Conservation (phyloP, 2,797 vertebrate species). For the Pygocentrus nattereri region DNA sequence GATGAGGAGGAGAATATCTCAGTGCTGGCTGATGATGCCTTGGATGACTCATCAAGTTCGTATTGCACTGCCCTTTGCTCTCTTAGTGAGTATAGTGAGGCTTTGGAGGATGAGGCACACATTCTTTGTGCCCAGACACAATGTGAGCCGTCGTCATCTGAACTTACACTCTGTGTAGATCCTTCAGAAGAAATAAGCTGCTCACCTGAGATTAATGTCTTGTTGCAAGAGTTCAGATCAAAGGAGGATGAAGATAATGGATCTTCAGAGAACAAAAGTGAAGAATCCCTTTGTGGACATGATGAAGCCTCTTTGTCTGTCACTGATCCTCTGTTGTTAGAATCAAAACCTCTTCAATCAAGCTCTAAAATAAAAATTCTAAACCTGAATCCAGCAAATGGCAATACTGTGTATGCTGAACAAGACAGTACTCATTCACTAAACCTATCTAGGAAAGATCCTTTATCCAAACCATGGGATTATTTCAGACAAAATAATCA, state of each 20-base stretch:
- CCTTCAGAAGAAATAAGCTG: constrained; percentile 18
- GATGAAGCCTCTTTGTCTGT: constrained; percentile 14
- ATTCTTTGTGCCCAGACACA: constrained; percentile 8
- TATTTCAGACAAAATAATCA: constrained; percentile 22
- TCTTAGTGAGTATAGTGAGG: constrained; percentile 55
- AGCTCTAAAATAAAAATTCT: constrained; percentile 26
- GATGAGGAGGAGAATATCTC: constrained; percentile 36
- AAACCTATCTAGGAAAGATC: constrained; percentile 9
- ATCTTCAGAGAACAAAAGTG: neutral
- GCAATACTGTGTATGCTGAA: neutral
- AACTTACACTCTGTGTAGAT: constrained; percentile 2
- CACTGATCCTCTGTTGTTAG: neutral
- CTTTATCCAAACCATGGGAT: constrained; percentile 13
- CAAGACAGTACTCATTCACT: neutral
- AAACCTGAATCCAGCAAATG: constrained; percentile 32
- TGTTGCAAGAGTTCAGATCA: constrained; percentile 25
- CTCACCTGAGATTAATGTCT: neutral
- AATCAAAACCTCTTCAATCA: constrained; percentile 11
- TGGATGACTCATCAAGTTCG: constrained; percentile 60
- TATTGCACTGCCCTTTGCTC: constrained; percentile 61
- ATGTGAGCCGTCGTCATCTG: constrained; percentile 1
- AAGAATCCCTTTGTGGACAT: neutral
- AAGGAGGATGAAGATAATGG: neutral
- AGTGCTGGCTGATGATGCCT: constrained; percentile 36
- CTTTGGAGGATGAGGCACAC: constrained; percentile 29